Base-by-base conservation (phyloP, 2,888 invertebrate species). In the Ariolimax columbianus region DNA sequence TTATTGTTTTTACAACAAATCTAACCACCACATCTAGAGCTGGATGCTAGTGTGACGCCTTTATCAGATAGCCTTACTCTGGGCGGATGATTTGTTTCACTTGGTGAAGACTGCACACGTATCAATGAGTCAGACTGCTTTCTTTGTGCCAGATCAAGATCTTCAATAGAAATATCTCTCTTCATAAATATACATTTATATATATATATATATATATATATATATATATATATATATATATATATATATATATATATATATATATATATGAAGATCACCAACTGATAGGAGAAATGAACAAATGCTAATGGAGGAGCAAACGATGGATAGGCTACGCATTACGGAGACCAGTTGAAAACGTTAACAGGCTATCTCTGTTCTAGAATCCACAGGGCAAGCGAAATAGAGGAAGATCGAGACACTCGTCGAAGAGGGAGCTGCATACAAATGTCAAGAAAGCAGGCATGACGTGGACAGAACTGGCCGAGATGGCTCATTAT, bases 171-270 rank as follows among this genome's bases (percentile, higher is more conserved):
- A 47, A 14, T 47, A 47, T 66, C n/a, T 17, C n/a, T 66, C 7
- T 66, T n/a, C n/a, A n/a, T n/a, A n/a, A n/a, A n/a, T n/a, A n/a
- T n/a, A n/a, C n/a, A n/a, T n/a, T n/a, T n/a, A 66, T 66, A 6
- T 66, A 17, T 66, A 66, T 66, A 66, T 66, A 66, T 66, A 66
- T 66, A 66, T 66, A 66, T 66, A 66, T 66, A 66, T 66, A 66
- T 66, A 66, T 66, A 66, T 66, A 66, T 66, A 66, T 66, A 66
- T 66, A 66, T 66, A 66, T 66, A 66, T 66, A 66, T 66, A 66
- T 66, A 66, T 66, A 66, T 66, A 66, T 66, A 66, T 66, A 66
- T 66, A 66, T 66, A 66, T 66, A 66, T 66, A 66, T 66, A 66
- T 66, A 66, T 66, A 66, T 66, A 66, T 66, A 66, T 66, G 23